Conservation (phyloP, 2,888 invertebrate genomes). For the Onchidella celtica region DNA sequence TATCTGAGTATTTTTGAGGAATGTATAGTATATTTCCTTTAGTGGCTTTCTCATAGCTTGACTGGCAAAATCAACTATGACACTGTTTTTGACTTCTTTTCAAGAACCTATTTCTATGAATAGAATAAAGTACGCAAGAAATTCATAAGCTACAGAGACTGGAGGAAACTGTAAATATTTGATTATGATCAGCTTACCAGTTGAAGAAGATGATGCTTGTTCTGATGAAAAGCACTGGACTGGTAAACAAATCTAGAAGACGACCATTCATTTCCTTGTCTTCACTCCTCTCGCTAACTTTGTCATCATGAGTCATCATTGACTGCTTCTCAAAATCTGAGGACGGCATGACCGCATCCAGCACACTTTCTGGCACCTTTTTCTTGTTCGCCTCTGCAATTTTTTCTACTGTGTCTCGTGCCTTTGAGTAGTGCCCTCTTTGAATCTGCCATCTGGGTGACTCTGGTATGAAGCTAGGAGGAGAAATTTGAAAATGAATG, state of each 20-base stretch:
- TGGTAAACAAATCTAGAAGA: slow-evolving; percentile 31
- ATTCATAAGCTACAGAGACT: no score
- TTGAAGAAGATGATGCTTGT: slow-evolving; percentile 25
- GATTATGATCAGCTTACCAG: slow-evolving; percentile 33
- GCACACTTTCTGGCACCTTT: slow-evolving; percentile 40
- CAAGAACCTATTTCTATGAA: no score
- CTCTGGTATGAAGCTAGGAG: slow-evolving; percentile 43
- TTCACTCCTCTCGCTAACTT: not conserved
- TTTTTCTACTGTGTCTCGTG: slow-evolving; percentile 28
- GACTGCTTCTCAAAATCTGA: not conserved
- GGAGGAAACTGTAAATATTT: no score
- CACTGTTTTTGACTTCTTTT: no score
- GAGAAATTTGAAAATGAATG: no score
- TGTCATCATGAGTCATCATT: not conserved
- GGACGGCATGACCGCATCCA: slow-evolving; percentile 26
- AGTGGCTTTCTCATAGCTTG: no score
- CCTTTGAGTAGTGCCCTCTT: slow-evolving; percentile 37
- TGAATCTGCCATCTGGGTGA: slow-evolving; percentile 51
- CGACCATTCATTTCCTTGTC: not conserved
- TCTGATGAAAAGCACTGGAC: not conserved
- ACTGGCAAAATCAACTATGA: no score
- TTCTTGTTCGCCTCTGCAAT: slow-evolving; percentile 40
- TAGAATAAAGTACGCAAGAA: no score
- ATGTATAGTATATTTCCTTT: no score
- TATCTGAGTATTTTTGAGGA: no score